phyloP scores from a whole-genome alignment of 2,888 invertebrate species.

The Pelosia muscerda region DNA sequence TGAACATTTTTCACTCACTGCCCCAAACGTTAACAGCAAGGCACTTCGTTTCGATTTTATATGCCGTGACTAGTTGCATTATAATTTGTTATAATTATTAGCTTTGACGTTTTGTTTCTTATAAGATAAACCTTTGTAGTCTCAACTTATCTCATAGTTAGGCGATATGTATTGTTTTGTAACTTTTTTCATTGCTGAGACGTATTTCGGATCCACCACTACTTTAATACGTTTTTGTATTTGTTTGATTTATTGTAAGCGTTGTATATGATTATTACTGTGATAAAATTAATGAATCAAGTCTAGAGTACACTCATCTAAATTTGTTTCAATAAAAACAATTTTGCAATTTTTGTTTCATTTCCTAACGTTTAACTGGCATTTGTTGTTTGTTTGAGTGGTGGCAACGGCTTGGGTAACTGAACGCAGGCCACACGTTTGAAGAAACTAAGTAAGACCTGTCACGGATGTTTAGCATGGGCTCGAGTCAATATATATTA shows the following conservation, averaged over 20 bases:
- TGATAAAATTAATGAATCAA: conserved; percentile 49
- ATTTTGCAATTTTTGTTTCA: conserved; percentile 9
- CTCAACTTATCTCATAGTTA: background rate
- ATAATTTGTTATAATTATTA: background rate
- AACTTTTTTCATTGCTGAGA: background rate
- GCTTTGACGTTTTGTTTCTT: background rate
- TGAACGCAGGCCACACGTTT: too few species aligned
- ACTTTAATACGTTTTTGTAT: conserved; percentile 22
- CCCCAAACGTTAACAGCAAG: background rate
- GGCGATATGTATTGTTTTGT: background rate
- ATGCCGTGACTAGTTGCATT: background rate
- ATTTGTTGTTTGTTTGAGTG: too few species aligned
- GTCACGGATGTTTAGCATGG: too few species aligned
- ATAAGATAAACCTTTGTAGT: background rate
- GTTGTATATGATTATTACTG: conserved; percentile 45
- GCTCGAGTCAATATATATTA: too few species aligned
- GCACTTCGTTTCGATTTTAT: background rate
- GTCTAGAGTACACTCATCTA: conserved; percentile 17
- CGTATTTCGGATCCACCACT: background rate
- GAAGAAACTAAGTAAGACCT: too few species aligned
- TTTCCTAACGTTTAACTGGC: too few species aligned
- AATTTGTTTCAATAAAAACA: conserved; percentile 28
- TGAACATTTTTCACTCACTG: too few species aligned
- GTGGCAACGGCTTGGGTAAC: too few species aligned
- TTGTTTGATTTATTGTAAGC: conserved; percentile 16